Percentiles rank a stretch among this genome's conserved stretches.
These are phyloP conservation scores for Argyrosomus regius DNA, from an alignment of 2,797 vertebrate species.

Conservation along the genomic window DNA sequence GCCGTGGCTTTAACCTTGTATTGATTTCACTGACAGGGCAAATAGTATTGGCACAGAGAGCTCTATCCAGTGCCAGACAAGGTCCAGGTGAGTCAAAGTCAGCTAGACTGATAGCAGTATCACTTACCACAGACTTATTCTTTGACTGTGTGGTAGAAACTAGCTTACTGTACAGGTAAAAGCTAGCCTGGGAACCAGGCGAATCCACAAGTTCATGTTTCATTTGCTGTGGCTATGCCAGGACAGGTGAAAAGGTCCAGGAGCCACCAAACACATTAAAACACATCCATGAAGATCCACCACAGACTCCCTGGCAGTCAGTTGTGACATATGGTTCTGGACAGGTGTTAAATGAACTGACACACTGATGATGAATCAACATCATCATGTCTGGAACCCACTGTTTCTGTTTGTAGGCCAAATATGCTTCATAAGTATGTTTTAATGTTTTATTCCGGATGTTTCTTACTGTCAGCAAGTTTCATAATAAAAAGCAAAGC, in stretches of 20 bases:
- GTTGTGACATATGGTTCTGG: no score
- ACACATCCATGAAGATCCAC: background rate
- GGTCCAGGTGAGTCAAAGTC: background rate
- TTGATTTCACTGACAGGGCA: background rate
- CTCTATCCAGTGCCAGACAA: background rate
- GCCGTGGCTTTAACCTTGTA: slow-evolving; percentile 38
- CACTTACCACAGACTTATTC: background rate
- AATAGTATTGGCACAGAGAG: slow-evolving; percentile 3
- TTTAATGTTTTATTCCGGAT: no score
- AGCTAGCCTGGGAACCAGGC: no score
- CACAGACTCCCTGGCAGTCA: background rate
- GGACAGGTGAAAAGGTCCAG: background rate
- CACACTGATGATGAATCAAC: background rate
- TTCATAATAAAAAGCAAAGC: background rate
- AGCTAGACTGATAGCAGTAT: background rate
- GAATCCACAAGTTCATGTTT: no score
- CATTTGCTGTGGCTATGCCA: no score
- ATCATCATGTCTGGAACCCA: background rate
- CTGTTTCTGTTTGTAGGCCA: no score
- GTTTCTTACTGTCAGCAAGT: background rate
- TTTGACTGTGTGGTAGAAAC: background rate
- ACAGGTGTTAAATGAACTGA: background rate
- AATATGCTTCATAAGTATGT: no score
- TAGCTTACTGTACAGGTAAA: background rate
- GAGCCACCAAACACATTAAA: background rate